Evolutionary conservation across 2,113 vertebrate species (phyloP).

Genomic region (Anhinga rufa): DNA sequence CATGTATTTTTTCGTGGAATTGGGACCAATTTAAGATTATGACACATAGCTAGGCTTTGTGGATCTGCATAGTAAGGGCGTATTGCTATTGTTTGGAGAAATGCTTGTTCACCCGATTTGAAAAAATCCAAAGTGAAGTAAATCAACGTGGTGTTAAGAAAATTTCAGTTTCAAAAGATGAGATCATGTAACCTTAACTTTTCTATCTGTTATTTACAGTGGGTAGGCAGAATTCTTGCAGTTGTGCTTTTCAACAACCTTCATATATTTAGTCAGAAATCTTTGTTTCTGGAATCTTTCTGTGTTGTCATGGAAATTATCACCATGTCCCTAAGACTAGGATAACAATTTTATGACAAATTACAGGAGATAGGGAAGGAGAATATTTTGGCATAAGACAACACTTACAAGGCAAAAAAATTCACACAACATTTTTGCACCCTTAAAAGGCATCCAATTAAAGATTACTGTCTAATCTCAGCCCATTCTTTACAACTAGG

Average conservation of each 20-base stretch:
- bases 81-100: not conserved
- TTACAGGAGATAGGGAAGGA: conserved; percentile 3
- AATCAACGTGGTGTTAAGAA: not conserved
- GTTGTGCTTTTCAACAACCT: conserved; percentile 8
- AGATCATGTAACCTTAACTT: not conserved
- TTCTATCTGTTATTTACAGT: not conserved
- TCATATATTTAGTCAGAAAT: conserved; percentile 32
- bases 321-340: conserved; percentile 6
- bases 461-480: not conserved
- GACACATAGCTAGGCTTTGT: not conserved
- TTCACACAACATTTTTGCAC: not conserved
- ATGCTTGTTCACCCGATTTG: not conserved
- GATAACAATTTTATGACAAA: conserved; percentile 45
- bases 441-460: conserved; percentile 4
- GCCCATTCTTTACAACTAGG: not conserved
- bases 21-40: not conserved
- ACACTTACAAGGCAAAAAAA: not conserved
- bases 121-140: not conserved
- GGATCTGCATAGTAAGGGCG: not conserved
- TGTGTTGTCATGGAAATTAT: conserved; percentile 64
- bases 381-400: conserved; percentile 12
- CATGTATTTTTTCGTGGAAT: not conserved
- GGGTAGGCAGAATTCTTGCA: not conserved
- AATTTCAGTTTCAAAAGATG: not conserved
- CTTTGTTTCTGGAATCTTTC: conserved; percentile 31